Base-by-base conservation (phyloP, 2,888 invertebrate genomes). In the Electrophaes corylata region DNA sequence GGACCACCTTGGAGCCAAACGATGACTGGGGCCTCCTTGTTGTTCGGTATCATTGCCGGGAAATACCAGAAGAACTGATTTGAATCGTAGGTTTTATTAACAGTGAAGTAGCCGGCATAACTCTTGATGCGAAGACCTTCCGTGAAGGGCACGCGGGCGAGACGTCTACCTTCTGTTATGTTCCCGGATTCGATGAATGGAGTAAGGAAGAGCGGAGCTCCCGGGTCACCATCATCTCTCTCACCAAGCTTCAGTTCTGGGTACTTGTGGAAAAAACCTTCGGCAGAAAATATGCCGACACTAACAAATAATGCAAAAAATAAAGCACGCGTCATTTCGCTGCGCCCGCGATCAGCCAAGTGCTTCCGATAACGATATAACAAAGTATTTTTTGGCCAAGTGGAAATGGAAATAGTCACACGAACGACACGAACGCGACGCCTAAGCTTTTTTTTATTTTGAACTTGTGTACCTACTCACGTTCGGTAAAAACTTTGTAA, bases 51-150 rank as follows among this genome's bases (percentile, higher is more conserved):
- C 92, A 94, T 93, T 0, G 97, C 94, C 0, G 97, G 97, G 78
- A 98, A 97, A 77, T 96, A 98, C 98, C 98, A 98, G 84, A 98
- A 97, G 87, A 97, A 98, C 84, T 96, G 92, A 76, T 98, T 97
- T 0, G 97, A 96, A 68, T 96, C 93, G 73, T 92, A 95, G 0
- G 91, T 83, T 70, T 95, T 93, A 78, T 98, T 95, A 0, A 98
- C 97, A 0, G 97, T 98, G 52, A 98, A 91, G 78, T 94, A 98
- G 8, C 96, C 96, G n/a, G 96, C 93, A 75, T 95, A 96, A 72
- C 96, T 96, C 66, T 90, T 92, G 19, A 95, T 86, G 11, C 92
- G 87, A 29, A 88, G 92, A 81, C 92, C 89, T 47, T 94, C 93
- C 37, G 93, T 93, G 67, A 94, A 93, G 1, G 92, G 86, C 0